Percentiles rank a stretch among this genome's conserved stretches.
Evolutionary conservation across 1,140 invertebrate species (phyloP).

Genomic region (Alviniconcha marisindica): DNA sequence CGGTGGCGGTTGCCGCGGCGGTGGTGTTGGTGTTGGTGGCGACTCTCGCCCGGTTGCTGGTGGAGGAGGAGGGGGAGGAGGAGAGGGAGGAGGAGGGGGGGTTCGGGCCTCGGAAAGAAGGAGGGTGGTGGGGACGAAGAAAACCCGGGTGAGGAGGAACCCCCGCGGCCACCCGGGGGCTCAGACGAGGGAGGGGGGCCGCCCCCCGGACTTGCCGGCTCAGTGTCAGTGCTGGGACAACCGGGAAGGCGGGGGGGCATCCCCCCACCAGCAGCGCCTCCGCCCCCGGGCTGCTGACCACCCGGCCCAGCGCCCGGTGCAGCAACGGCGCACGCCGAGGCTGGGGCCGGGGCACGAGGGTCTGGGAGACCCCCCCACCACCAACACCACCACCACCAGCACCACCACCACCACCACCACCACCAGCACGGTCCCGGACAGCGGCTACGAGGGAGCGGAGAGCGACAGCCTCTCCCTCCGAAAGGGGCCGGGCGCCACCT

Average conservation of each 20-base stretch:
- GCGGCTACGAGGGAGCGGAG: constrained; percentile 19
- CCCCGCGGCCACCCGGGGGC: background rate
- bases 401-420: background rate
- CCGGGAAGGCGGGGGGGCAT: no score
- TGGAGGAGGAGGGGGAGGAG: background rate
- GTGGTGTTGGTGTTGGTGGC: background rate
- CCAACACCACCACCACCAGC: background rate
- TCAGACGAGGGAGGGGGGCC: background rate
- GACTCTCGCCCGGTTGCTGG: background rate
- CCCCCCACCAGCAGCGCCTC: no score
- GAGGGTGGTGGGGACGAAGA: no score
- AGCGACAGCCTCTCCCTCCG: constrained; percentile 6
- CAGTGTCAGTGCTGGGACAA: no score
- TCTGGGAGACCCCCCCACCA: background rate
- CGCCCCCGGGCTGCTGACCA: no score
- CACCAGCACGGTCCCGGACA: background rate
- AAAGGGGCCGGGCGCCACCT: background rate
- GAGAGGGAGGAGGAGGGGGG: background rate
- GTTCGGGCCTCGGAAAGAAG: background rate
- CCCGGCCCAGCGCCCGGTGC: no score
- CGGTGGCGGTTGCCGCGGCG: background rate
- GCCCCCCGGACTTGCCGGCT: no score
- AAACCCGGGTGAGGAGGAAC: background rate
- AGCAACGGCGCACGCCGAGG: no score
- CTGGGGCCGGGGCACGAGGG: background rate